Base-by-base conservation (phyloP, 2,797 vertebrate genomes). In the Paedocypris micromegethes region DNA sequence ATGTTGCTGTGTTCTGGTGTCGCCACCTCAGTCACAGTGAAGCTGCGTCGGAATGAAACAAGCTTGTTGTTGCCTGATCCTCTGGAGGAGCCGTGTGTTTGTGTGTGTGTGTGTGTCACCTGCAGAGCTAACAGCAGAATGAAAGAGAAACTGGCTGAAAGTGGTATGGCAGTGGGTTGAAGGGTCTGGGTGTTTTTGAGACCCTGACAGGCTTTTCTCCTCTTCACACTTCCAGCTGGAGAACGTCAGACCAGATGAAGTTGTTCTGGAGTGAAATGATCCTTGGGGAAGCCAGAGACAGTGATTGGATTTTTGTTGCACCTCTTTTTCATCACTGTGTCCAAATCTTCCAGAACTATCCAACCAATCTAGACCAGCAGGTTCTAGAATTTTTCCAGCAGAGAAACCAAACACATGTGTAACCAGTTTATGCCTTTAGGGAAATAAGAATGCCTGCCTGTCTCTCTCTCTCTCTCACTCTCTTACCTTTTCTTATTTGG, bases 1-100 rank as follows among this genome's bases (percentile, higher is more conserved):
- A 87, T 86, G 82, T 75, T 79, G 80, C 57, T 77, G 75, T 82
- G 81, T 79, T 83, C 83, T 23, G 81, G 64, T 79, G 80, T 81
- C 72, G 66, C 73, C 72, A 9, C 75, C 77, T 75, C 77, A 80
- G 72, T 43, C 54, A 64, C 63, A 63, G 59, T 53, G 59, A 61
- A 58, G 48, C 65, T 60, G 58, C 62, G 41, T 72, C 56, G 37
- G 70, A 70, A 88, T 85, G 83, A 87, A 82, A 81, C 75, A 73
- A 81, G 77, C 73, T 78, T 79, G 84, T 79, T 83, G 79, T 83
- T 80, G 82, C 75, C 72, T 86, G 82, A 83, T 80, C 38, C 45
- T 44, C 61, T 50, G 42, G 58, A 67, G 54, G 40, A 6, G 48
- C 41, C 52, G 6, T 47, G 59, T 42, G 50, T 64, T 54, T 66